A percentile compares a stretch with the other conserved stretches of the same genome.
These are phyloP conservation scores for Meandrusa payeni DNA, from an alignment of 2,888 invertebrate genomes.

Conservation along the genomic window DNA sequence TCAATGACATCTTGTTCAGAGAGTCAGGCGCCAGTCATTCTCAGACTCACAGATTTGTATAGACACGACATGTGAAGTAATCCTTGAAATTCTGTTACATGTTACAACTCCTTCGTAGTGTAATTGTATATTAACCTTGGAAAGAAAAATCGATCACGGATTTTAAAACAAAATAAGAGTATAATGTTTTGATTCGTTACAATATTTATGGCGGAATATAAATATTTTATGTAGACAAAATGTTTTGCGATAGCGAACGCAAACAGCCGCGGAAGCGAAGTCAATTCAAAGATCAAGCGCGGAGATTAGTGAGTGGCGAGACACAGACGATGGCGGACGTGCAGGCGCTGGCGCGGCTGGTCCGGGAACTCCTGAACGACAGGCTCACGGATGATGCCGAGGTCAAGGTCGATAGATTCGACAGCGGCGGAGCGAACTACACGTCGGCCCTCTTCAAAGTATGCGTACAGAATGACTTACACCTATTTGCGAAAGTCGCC, in stretches of 20 bases:
- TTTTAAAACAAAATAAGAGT: too few species aligned
- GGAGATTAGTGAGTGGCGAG: conserved; percentile 4
- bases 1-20: too few species aligned
- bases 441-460: conserved; percentile 23
- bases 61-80: too few species aligned
- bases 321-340: conserved; percentile 17
- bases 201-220: too few species aligned
- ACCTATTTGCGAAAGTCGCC: conserved; percentile 52
- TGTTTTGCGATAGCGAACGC: background rate
- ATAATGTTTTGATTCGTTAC: too few species aligned
- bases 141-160: too few species aligned
- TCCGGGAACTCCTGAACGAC: background rate
- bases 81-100: too few species aligned
- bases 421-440: conserved; percentile 31
- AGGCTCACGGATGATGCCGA: conserved; percentile 23
- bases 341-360: background rate
- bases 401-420: conserved; percentile 36
- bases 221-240: too few species aligned
- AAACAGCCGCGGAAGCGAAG: background rate
- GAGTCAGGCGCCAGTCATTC: too few species aligned
- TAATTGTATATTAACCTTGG: too few species aligned
- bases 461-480: conserved; percentile 26
- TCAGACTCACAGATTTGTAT: too few species aligned
- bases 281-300: background rate
- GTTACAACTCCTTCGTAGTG: too few species aligned